These are phyloP conservation scores for Pseudobourletiella spinata DNA, from an alignment of 1,140 invertebrate species.

Conservation along the genomic window DNA sequence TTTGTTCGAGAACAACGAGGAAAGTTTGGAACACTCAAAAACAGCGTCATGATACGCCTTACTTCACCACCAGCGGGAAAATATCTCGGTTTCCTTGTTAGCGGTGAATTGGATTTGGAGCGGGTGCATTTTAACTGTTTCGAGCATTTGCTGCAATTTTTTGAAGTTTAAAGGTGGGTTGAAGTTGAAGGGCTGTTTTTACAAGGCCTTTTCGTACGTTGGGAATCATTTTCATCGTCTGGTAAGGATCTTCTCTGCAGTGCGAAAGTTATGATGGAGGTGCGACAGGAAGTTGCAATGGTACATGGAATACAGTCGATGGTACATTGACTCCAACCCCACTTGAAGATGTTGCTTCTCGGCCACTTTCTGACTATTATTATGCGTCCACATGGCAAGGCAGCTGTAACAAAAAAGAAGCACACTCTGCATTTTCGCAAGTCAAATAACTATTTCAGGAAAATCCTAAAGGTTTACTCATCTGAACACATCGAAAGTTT, in stretches of 20 bases:
- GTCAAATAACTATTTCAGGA: no score
- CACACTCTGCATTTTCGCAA: no score
- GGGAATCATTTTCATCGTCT: no score
- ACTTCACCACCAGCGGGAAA: conserved; percentile 53
- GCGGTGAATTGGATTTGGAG: conserved; percentile 69
- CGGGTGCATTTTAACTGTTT: conserved; percentile 82
- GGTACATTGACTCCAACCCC: conserved; percentile 74
- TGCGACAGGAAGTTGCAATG: conserved; percentile 80
- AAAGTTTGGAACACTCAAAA: conserved; percentile 71
- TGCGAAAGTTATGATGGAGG: conserved; percentile 60
- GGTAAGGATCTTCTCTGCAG: conserved; percentile 58
- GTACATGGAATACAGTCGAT: conserved; percentile 86
- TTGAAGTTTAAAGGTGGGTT: no score
- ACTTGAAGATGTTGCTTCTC: conserved; percentile 65
- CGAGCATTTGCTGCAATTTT: conserved; percentile 73
- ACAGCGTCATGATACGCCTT: conserved; percentile 81
- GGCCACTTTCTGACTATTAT: conserved; percentile 43
- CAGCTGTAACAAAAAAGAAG: no score
- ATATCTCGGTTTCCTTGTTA: conserved; percentile 66
- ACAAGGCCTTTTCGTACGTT: no score
- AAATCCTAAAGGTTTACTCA: no score
- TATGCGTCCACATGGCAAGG: conserved; percentile 56
- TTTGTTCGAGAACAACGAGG: conserved; percentile 56
- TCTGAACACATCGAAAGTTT: conserved; percentile 77
- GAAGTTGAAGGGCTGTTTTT: no score